Conservation (phyloP, 2,113 vertebrate species). For the Triplophysa tibetana region DNA sequence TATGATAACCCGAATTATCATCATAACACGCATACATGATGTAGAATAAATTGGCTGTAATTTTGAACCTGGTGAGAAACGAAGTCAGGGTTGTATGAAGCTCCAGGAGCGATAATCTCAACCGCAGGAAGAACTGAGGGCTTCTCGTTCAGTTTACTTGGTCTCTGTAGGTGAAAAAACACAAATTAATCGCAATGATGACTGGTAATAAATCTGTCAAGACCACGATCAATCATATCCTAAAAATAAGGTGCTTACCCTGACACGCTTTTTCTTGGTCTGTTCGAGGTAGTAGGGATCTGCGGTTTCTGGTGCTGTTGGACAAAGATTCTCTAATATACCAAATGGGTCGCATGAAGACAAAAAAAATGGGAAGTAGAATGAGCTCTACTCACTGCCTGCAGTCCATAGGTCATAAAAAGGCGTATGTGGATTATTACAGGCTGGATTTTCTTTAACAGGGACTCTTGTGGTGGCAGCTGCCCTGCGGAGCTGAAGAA, state of each 20-base stretch:
- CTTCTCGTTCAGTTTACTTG: slow-evolving; percentile 70
- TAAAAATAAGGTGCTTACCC: slow-evolving; percentile 66
- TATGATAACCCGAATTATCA: background rate
- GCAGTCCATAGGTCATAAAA: slow-evolving; percentile 85
- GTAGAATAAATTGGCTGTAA: too few relatives aligned
- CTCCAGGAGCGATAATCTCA: slow-evolving; percentile 80
- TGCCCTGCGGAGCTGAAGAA: slow-evolving; percentile 68
- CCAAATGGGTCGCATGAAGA: background rate
- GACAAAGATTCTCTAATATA: background rate
- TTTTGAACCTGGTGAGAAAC: slow-evolving; percentile 84
- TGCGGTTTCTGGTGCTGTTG: slow-evolving; percentile 60
- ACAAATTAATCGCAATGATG: background rate
- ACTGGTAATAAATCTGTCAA: background rate
- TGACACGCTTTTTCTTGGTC: slow-evolving; percentile 79
- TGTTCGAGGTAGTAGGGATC: slow-evolving; percentile 85
- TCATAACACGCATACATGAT: background rate
- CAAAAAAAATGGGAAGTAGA: background rate
- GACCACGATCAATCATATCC: background rate
- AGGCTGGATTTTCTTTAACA: slow-evolving; percentile 38
- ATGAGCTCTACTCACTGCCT: slow-evolving; percentile 69
- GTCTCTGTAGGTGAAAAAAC: slow-evolving; percentile 70
- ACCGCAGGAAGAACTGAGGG: slow-evolving; percentile 81
- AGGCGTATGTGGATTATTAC: slow-evolving; percentile 65
- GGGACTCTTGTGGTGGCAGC: background rate
- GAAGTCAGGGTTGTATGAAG: slow-evolving; percentile 89